A percentile compares a stretch with the other conserved stretches of the same genome.
These are phyloP conservation scores for Zoroaster sp. DNA, from an alignment of 53 echinoderm and acorn worm species.

Conservation along the genomic window DNA sequence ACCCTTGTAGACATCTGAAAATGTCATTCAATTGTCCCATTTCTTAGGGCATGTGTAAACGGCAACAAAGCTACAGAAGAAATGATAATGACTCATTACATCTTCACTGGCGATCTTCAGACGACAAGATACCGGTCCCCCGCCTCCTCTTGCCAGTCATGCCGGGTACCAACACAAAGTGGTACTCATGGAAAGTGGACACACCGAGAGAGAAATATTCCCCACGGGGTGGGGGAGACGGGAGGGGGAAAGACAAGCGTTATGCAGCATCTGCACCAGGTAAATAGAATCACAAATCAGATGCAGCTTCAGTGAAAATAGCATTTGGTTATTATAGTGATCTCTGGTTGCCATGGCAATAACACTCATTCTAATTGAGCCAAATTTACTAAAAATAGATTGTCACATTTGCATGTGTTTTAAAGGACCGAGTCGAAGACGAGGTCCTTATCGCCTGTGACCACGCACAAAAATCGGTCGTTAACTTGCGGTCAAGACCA, in stretches of 20 bases:
- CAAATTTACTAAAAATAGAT: too few relatives aligned
- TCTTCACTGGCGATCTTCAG: slow-evolving; percentile 80
- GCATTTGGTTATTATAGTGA: too few relatives aligned
- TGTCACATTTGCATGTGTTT: too few relatives aligned
- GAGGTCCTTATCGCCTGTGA: too few relatives aligned
- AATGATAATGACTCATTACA: background rate
- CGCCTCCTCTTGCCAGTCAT: slow-evolving; percentile 77
- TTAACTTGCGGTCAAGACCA: too few relatives aligned
- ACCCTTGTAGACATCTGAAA: too few relatives aligned
- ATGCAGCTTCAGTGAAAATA: too few relatives aligned
- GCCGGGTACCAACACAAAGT: slow-evolving; percentile 76
- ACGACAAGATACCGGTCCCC: slow-evolving; percentile 55
- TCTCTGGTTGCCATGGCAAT: too few relatives aligned
- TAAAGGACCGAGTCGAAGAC: too few relatives aligned
- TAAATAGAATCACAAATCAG: background rate
- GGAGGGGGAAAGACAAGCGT: background rate
- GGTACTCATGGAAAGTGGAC: slow-evolving; percentile 82
- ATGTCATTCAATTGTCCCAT: too few relatives aligned
- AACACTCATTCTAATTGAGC: too few relatives aligned
- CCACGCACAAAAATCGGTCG: too few relatives aligned
- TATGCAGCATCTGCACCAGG: slow-evolving; percentile 25
- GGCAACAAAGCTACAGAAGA: slow-evolving; percentile 4
- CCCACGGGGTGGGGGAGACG: background rate
- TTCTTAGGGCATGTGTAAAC: slow-evolving; percentile 66
- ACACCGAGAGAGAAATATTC: slow-evolving; percentile 4